These are phyloP conservation scores for Archivesica marissinica DNA, from an alignment of 1,140 invertebrate species.

Conservation along the genomic window DNA sequence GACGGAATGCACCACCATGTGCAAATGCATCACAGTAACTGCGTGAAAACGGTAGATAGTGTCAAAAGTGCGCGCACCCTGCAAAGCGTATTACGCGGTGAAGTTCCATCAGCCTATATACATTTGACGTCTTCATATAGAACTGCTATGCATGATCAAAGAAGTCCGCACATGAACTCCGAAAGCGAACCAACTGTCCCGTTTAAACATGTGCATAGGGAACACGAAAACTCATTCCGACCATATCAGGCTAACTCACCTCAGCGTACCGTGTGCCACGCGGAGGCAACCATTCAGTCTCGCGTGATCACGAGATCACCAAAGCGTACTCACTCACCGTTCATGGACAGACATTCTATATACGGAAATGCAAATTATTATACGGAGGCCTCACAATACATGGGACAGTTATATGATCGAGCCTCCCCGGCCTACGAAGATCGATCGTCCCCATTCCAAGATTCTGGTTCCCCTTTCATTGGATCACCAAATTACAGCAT, in stretches of 20 bases:
- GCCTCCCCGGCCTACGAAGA: slow-evolving; percentile 39
- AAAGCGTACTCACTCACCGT: not conserved
- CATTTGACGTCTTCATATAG: slow-evolving; percentile 65
- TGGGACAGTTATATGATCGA: slow-evolving; percentile 2
- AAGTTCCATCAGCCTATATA: slow-evolving; percentile 78
- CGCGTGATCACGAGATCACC: not conserved
- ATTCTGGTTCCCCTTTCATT: slow-evolving; percentile 54
- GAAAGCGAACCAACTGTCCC: not conserved
- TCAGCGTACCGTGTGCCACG: not conserved
- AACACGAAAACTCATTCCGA: slow-evolving; percentile 13
- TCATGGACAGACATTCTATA: slow-evolving; percentile 2
- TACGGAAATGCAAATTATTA: slow-evolving; percentile 5
- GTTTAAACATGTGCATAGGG: not conserved
- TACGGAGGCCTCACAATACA: not conserved
- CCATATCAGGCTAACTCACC: slow-evolving; percentile 16
- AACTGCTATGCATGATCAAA: not conserved
- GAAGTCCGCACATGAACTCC: not conserved
- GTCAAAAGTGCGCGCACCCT: slow-evolving; percentile 69
- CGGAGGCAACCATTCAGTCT: not conserved
- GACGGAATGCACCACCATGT: slow-evolving; percentile 26
- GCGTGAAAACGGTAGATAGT: slow-evolving; percentile 44
- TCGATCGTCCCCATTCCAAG: slow-evolving; percentile 42
- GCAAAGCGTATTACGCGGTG: slow-evolving; percentile 77
- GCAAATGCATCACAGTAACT: slow-evolving; percentile 66
- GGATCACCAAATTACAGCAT: slow-evolving; percentile 20